phyloP scores from a whole-genome alignment of 2,797 vertebrate species.

The Enoplosus armatus region DNA sequence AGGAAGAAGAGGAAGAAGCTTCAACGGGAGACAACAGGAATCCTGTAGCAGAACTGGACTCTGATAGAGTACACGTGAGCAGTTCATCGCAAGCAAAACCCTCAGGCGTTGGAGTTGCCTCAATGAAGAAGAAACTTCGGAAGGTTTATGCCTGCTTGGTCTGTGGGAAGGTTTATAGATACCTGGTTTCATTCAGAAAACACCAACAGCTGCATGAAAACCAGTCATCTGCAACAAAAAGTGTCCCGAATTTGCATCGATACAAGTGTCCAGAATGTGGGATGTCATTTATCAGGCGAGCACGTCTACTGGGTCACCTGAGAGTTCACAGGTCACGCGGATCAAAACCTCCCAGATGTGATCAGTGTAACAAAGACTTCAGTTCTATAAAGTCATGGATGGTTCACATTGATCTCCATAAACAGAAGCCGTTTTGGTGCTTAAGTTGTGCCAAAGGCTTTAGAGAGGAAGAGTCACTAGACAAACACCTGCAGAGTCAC shows the following conservation, averaged over 20 bases:
- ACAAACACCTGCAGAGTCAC: constrained; percentile 73
- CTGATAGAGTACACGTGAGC: neutral
- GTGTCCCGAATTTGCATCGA: neutral
- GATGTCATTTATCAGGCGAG: constrained; percentile 56
- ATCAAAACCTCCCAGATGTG: constrained; percentile 49
- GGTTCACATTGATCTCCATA: constrained; percentile 69
- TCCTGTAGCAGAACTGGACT: neutral
- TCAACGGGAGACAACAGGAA: neutral
- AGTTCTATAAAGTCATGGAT: constrained; percentile 35
- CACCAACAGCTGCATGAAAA: constrained; percentile 67
- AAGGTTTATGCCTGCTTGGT: constrained; percentile 61
- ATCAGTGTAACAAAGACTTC: constrained; percentile 75
- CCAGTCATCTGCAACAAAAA: fast-evolving
- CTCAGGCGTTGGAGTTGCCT: neutral
- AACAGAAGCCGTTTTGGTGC: constrained; percentile 74
- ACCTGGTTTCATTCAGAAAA: constrained; percentile 74
- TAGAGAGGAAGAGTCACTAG: constrained; percentile 42
- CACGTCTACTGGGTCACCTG: constrained; percentile 63
- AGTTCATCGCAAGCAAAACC: constrained; percentile 16
- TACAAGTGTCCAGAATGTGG: constrained; percentile 76
- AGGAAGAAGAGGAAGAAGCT: neutral
- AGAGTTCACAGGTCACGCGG: constrained; percentile 48
- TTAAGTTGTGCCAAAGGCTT: constrained; percentile 75
- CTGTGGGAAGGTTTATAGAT: constrained; percentile 80
- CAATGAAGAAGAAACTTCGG: neutral